These are phyloP conservation scores for Chrysomela aeneicollis DNA, from an alignment of 2,888 invertebrate genomes.

Conservation along the genomic window DNA sequence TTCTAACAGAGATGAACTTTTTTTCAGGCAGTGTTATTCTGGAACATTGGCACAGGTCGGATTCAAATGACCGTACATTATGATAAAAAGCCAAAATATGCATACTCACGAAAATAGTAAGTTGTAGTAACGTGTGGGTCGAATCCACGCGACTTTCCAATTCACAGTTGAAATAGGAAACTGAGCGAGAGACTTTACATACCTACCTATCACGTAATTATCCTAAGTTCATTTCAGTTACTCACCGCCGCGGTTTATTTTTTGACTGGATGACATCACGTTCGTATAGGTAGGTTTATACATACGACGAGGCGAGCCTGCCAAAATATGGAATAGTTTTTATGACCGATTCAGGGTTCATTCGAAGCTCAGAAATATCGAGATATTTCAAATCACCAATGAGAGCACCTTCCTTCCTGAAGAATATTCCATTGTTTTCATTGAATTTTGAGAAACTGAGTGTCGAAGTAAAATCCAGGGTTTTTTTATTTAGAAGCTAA, in stretches of 20 bases:
- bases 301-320: neutral
- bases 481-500: too few relatives aligned
- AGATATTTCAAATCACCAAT: too few relatives aligned
- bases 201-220: neutral
- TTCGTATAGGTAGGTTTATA: neutral
- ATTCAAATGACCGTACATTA: neutral
- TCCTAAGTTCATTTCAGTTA: neutral
- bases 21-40: neutral
- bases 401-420: too few relatives aligned
- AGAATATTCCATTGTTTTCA: too few relatives aligned
- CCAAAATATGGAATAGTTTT: neutral
- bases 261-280: neutral
- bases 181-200: neutral
- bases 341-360: neutral
- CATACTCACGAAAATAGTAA: neutral
- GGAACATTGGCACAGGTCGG: neutral
- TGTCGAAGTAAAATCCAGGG: too few relatives aligned
- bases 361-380: neutral
- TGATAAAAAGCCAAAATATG: slow-evolving; percentile 1
- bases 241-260: neutral
- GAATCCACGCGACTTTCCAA: neutral
- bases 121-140: neutral
- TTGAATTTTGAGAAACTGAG: too few relatives aligned
- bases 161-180: neutral
- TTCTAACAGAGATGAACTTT: too few relatives aligned